Percentiles rank a stretch among this genome's conserved stretches.
Evolutionary conservation across 2,888 invertebrate genomes (phyloP).

Genomic region (Slavum lentiscoides): DNA sequence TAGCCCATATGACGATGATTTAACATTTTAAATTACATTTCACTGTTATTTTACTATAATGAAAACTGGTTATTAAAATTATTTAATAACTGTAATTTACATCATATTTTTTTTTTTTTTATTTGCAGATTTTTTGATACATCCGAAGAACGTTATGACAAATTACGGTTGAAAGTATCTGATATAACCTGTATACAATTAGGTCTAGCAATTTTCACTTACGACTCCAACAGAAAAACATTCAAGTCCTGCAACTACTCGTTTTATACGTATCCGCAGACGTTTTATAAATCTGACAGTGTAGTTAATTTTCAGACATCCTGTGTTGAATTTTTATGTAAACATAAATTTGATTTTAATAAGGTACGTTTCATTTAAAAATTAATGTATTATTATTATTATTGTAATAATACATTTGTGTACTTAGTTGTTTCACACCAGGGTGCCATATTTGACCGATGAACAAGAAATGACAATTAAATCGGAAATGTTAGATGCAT

Average conservation of each 20-base stretch:
- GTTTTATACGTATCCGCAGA: constrained; percentile 37
- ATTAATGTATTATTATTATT: neutral
- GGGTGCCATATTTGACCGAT: constrained; percentile 37
- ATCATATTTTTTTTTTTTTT: neutral
- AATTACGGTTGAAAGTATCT: constrained; percentile 21
- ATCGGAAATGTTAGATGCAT: constrained; percentile 19
- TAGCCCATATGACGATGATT: too few species aligned
- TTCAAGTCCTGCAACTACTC: constrained; percentile 10
- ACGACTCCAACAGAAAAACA: constrained; percentile 13
- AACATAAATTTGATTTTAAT: constrained; percentile 45
- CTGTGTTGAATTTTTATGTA: constrained; percentile 48
- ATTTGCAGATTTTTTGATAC: constrained; percentile 39
- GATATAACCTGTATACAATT: constrained; percentile 49
- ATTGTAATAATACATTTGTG: neutral
- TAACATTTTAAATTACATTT: too few species aligned
- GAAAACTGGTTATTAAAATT: too few species aligned
- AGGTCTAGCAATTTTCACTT: constrained; percentile 27
- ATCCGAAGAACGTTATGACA: constrained; percentile 14
- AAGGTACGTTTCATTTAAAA: constrained; percentile 21
- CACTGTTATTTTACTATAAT: too few species aligned
- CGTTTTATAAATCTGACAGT: constrained; percentile 36
- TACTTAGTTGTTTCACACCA: constrained; percentile 35
- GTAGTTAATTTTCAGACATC: constrained; percentile 32
- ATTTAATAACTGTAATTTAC: neutral
- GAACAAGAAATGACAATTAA: constrained; percentile 34